Evolutionary conservation across 2,888 invertebrate species (phyloP), one percentile per base, ranked within the genome.

Genomic region (Euzophera pinguis): DNA sequence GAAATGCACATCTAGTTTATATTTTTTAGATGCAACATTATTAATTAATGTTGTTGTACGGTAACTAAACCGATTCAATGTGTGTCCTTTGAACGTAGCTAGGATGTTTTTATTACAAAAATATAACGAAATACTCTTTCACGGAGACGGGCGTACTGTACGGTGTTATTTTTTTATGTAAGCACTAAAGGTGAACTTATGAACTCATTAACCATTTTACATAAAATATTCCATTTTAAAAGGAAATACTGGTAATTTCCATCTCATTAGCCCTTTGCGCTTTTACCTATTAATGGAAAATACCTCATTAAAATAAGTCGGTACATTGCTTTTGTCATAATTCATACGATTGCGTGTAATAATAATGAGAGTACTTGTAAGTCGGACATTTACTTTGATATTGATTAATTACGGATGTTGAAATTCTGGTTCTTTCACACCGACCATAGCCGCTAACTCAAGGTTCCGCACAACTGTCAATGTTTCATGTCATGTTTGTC

Each of bases 321-420:
- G 38, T 38, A 38, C 38, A 38, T 38, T 38, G 14, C 12, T 38
- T 6, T 16, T 9, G 32, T 27, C 29, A 34, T 41, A 47, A 53
- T 49, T 32, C 52, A 53, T 13, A 50, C 43, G 12, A 37, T 5
- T 45, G 41, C 17, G 41, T 41, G 41, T 41, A 41, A 41, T 41
- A 17, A 41, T 10, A 17, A 17, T 13, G 17, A 22, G 2, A 22
- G 5, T 22, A 3, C 22, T 22, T 10, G 17, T 10, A n/a, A 10
- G 2, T 5, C 16, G 17, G 10, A 16, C 7, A 22, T 10, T 16
- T 9, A 16, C 41, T 7, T 7, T 32, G 41, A 41, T 41, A 17
- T 41, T 41, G 17, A 17, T 41, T 41, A 41, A 41, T 41, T 41
- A 41, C 17, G n/a, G 22, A 41, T 41, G n/a, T 41, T 9, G 41